Evolutionary conservation across 1,140 invertebrate genomes (phyloP), one percentile per base, ranked within the genome.

Genomic region (Drosophila ambigua): DNA sequence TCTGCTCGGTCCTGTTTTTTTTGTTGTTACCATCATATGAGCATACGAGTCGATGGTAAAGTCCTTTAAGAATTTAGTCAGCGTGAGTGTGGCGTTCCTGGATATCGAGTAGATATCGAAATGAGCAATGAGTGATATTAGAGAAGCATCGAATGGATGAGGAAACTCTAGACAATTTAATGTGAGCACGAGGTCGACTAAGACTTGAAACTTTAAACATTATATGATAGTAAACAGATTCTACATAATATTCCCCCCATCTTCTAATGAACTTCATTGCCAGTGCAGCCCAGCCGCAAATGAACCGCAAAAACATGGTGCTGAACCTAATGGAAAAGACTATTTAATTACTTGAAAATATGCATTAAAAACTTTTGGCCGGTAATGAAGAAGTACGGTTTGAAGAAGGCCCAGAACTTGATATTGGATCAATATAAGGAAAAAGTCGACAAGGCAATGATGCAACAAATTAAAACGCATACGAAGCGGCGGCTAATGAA

Each of bases 391-490:
- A 28, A 72, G 48, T 20, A 5, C 35, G 35, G 20, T 7, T 35
- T 41, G 16, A n/a, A 31, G 9, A 8, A 15, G 73, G 28, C 72
- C 13, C 46, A 65, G 60, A 61, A 74, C 52, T 78, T 82, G 69
- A 57, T 83, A 77, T 50, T 60, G 77, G 79, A 84, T 83, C 80
- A 83, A 83, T 83, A 79, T 83, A 73, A 64, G 59, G 53, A 75
- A 66, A 63, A 66, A 80, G 59, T 77, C 67, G 58, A 71, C 73
- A 64, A 67, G 68, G 73, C 81, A 85, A 85, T 85, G 81, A 87
- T 87, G 81, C 81, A 87, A 81, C 74, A 85, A 85, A 85, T 87
- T 81, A 87, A 85, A 77, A 67, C 64, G 72, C 76, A 84, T 79
- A 54, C 69, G 67, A 65, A 73, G 58, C 44, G 55, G 51, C 50